Percentiles rank a stretch among this genome's conserved stretches.
These are phyloP conservation scores for Tyrannus savana DNA, from an alignment of 2,113 vertebrate species.

Conservation along the genomic window DNA sequence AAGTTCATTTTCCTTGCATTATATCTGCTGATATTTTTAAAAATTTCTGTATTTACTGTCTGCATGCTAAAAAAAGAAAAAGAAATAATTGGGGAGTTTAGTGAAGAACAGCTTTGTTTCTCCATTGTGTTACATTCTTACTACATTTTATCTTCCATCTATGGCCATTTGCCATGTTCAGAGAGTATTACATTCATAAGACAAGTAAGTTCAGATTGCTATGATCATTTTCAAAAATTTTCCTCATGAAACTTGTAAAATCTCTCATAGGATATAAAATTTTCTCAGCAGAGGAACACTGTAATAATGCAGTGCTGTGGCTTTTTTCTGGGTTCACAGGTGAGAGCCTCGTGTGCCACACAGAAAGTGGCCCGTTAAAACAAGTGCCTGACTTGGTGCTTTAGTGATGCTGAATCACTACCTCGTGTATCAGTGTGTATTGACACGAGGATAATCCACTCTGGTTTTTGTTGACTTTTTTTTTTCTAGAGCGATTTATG, in stretches of 20 bases:
- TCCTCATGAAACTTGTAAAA: neutral
- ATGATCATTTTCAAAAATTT: neutral
- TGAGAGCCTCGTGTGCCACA: neutral
- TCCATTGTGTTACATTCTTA: neutral
- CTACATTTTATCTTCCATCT: neutral
- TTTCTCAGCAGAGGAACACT: neutral
- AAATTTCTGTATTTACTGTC: neutral
- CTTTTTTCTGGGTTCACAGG: neutral
- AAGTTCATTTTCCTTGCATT: neutral
- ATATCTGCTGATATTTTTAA: neutral
- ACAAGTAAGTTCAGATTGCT: neutral
- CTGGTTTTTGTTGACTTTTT: neutral
- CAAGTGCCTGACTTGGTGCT: neutral
- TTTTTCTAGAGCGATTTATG: neutral
- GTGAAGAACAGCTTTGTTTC: neutral
- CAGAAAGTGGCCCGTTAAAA: neutral
- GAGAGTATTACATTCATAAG: neutral
- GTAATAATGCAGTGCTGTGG: neutral
- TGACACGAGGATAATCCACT: neutral
- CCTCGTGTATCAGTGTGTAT: neutral
- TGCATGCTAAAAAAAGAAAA: neutral
- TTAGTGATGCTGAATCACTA: neutral
- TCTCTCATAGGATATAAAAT: neutral
- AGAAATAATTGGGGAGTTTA: no score
- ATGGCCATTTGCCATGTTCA: neutral